Evolutionary conservation across 2,797 vertebrate species (phyloP), one percentile per base, ranked within the genome.

Genomic region (Philypnodon macrostomus): DNA sequence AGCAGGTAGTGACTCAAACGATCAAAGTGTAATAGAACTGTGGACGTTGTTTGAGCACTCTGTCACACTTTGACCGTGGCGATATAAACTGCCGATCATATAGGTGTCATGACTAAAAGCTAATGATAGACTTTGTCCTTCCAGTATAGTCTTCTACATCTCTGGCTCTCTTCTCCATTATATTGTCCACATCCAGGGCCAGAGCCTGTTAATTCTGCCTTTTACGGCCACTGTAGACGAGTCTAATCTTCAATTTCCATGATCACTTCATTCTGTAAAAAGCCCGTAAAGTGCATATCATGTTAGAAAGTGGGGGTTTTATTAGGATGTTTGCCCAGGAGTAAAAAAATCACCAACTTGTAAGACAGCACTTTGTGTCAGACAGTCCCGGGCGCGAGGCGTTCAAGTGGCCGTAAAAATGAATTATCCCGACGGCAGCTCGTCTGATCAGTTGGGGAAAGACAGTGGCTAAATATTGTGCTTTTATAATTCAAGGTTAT

Each of bases 111-210:
- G 80, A 85, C 82, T 82, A 79, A 83, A 76, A 83, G 79, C 63
- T 74, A 79, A 86, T 81, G 79, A 84, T 83, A 85, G 84, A 87
- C 86, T 85, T 80, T 74, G 77, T 85, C 79, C 84, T 84, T 84
- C 82, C 36, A 84, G 80, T 80, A 80, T 80, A 86, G 83, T n/a
- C 81, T 81, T 77, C 70, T 71, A 60, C 59, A 36, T 52, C 63
- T 8, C 14, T 37, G 35, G 51, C 51, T 9, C 26, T 18, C 21
- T 23, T 1, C 12, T 7, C 48, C 44, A 42, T 69, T 77, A 83
- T 72, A 73, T 63, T 63, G 70, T 70, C 68, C 69, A 49, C 61
- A 62, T 75, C 65, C 60, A 63, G 58, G 67, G 67, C 70, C 72
- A 69, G 67, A 50, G 63, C 78, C 82, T 75, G 71, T 81, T 86